These are phyloP conservation scores for Gavia stellata DNA, from an alignment of 2,113 vertebrate genomes.

Conservation along the genomic window DNA sequence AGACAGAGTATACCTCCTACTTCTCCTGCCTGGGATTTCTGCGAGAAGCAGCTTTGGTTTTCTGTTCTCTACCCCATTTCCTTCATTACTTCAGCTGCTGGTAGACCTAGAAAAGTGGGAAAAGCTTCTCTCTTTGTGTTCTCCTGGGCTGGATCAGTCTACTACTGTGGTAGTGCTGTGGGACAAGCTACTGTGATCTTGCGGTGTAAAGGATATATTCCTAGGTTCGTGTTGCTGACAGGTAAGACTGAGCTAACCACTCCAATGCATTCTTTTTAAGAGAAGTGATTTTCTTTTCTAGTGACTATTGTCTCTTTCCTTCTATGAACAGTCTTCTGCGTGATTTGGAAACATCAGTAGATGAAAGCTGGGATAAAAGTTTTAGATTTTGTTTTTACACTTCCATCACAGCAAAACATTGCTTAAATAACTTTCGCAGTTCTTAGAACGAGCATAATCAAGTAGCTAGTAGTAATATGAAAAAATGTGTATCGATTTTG, in stretches of 20 bases:
- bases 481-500: neutral
- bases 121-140: constrained; percentile 60
- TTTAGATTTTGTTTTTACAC: neutral
- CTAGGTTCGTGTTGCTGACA: constrained; percentile 26
- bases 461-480: neutral
- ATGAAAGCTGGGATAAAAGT: neutral
- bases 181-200: constrained; percentile 43
- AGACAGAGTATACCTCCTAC: constrained; percentile 62
- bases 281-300: neutral
- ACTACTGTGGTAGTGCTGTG: constrained; percentile 27
- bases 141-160: constrained; percentile 64
- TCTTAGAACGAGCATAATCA: neutral
- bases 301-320: neutral
- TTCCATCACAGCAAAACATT: neutral
- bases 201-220: constrained; percentile 21
- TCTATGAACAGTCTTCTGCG: neutral
- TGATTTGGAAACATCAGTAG: neutral
- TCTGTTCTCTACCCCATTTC: constrained; percentile 52
- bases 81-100: constrained; percentile 72
- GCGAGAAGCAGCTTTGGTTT: constrained; percentile 55
- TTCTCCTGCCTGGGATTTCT: constrained; percentile 70
- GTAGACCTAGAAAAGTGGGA: constrained; percentile 61
- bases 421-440: neutral
- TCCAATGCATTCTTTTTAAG: neutral
- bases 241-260: constrained; percentile 66